These are phyloP conservation scores for Myopa tessellatipennis DNA, from an alignment of 2,888 invertebrate species.

Conservation along the genomic window DNA sequence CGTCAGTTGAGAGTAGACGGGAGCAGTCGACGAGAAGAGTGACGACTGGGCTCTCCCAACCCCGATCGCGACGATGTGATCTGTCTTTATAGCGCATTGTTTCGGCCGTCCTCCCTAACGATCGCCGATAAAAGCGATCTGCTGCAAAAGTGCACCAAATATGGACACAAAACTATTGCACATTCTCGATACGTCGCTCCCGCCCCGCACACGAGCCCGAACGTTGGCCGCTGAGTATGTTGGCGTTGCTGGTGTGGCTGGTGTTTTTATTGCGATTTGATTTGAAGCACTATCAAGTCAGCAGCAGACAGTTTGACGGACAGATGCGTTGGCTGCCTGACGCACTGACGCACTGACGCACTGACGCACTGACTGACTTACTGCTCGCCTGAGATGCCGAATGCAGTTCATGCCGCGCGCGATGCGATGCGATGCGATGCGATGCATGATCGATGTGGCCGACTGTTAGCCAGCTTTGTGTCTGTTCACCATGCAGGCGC, in stretches of 20 bases:
- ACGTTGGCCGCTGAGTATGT: not conserved
- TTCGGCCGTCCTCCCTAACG: conserved; percentile 21
- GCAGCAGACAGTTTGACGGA: not conserved
- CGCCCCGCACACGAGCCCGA: not conserved
- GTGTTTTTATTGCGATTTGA: conserved; percentile 26
- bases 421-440: not conserved
- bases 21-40: not conserved
- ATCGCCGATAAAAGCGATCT: conserved; percentile 64
- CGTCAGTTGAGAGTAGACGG: not conserved
- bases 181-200: conserved; percentile 65
- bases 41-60: not conserved
- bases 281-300: conserved; percentile 18
- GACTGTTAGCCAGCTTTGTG: not conserved
- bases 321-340: not conserved
- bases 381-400: not conserved
- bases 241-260: conserved; percentile 38
- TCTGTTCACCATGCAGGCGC: conserved; percentile 25
- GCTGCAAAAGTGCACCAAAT: conserved; percentile 66
- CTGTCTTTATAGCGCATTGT: conserved; percentile 40
- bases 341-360: not conserved
- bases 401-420: conserved; percentile 6
- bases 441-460: conserved; percentile 15
- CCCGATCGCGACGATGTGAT: not conserved
- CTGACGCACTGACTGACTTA: conserved; percentile 5
- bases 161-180: conserved; percentile 67